A percentile compares a stretch with the other conserved stretches of the same genome.
phyloP scores from a whole-genome alignment of 2,113 vertebrate species.

The Leptocoma aspasia region DNA sequence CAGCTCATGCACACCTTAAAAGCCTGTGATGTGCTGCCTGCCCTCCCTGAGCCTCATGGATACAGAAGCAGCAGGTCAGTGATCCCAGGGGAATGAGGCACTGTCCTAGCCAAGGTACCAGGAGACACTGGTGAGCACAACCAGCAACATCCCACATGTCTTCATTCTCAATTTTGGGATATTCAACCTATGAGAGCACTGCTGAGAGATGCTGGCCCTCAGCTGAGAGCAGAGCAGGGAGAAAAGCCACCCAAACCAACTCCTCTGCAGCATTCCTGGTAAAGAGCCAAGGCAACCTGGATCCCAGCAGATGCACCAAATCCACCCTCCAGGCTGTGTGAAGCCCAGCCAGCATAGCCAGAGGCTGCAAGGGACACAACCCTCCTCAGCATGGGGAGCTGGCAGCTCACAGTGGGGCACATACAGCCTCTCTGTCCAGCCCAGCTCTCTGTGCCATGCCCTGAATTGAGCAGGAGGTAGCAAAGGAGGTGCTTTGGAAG shows the following conservation, averaged over 20 bases:
- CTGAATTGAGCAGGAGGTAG: neutral
- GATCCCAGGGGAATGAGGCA: neutral
- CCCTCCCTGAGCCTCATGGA: neutral
- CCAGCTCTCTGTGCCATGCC: neutral
- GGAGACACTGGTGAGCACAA: neutral
- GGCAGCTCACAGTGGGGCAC: neutral
- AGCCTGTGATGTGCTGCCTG: neutral
- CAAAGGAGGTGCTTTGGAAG: neutral
- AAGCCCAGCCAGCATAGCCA: neutral
- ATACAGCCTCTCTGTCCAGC: neutral
- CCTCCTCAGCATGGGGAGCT: neutral
- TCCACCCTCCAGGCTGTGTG: neutral
- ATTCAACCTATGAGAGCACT: neutral
- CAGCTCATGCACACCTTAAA: neutral
- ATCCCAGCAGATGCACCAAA: neutral
- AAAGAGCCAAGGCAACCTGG: neutral
- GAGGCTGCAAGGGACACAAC: neutral
- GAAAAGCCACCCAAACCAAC: neutral
- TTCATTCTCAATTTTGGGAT: neutral
- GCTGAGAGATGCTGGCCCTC: neutral
- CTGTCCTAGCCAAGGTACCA: neutral
- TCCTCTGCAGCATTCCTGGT: neutral
- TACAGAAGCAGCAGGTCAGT: neutral
- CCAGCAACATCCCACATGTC: accelerated
- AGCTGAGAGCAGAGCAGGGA: neutral